phyloP scores from a whole-genome alignment of 2,888 invertebrate species.

The Drosophila eohydei region DNA sequence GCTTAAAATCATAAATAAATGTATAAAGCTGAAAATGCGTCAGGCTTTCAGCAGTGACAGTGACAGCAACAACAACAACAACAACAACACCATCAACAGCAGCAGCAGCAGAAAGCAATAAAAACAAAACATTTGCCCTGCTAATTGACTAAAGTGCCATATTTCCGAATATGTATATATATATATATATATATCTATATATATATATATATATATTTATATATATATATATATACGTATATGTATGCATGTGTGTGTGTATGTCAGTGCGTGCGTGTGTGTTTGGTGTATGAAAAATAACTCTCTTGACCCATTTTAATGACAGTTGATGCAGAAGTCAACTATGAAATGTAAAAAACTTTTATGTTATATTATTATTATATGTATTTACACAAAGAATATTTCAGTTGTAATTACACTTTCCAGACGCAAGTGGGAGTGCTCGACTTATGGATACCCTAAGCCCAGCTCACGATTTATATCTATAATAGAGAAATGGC shows the following conservation, averaged over 20 bases:
- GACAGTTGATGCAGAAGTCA: slow-evolving; percentile 39
- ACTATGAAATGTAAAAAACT: slow-evolving; percentile 16
- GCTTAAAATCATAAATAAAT: slow-evolving; percentile 68
- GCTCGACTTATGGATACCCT: not conserved
- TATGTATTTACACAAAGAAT: not conserved
- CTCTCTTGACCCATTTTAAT: slow-evolving; percentile 64
- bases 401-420: slow-evolving; percentile 4
- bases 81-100: not conserved
- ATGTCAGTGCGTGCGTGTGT: slow-evolving; percentile 1
- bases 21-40: slow-evolving; percentile 51
- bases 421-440: not conserved
- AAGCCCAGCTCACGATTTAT: no score
- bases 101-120: slow-evolving; percentile 23
- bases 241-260: not conserved
- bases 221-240: not conserved
- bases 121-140: slow-evolving; percentile 62
- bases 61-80: slow-evolving; percentile 13
- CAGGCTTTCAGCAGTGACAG: slow-evolving; percentile 31
- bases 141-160: slow-evolving; percentile 75
- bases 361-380: not conserved
- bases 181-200: not conserved
- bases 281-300: slow-evolving; percentile 48
- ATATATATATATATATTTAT: not conserved
- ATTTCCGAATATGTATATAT: slow-evolving; percentile 26
- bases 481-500: no score